phyloP scores from a whole-genome alignment of 2,113 vertebrate genomes.

The Ciconia maguari region DNA sequence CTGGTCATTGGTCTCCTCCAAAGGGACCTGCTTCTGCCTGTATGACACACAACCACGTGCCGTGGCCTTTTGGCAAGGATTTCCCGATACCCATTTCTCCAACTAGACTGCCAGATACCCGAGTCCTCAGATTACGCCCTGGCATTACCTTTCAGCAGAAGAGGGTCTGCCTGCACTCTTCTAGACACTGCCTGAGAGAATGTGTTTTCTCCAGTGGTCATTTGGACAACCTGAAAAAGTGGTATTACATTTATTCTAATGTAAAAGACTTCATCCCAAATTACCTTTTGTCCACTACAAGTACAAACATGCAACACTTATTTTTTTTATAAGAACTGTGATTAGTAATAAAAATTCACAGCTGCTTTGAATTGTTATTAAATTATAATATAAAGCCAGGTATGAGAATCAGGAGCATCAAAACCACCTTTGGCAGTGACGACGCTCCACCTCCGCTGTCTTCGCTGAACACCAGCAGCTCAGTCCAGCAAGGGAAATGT shows the following conservation, averaged over 20 bases:
- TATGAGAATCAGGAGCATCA: not conserved
- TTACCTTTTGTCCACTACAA: not conserved
- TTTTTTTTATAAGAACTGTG: not conserved
- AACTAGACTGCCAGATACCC: rapidly evolving
- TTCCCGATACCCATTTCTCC: not conserved
- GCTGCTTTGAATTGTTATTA: not conserved
- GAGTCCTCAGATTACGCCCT: rapidly evolving
- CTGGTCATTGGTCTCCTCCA: not conserved
- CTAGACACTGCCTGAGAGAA: not conserved
- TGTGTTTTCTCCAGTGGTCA: not conserved
- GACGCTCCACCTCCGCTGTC: too few species aligned
- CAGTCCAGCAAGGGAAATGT: not conserved
- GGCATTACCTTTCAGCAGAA: too few species aligned
- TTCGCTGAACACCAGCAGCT: not conserved
- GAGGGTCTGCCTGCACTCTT: not conserved
- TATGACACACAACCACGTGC: not conserved
- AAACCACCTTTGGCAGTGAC: not conserved
- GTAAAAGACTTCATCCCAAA: not conserved
- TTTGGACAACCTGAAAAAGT: not conserved
- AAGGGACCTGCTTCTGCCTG: not conserved
- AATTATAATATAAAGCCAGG: not conserved
- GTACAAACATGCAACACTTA: not conserved
- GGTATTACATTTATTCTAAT: not conserved
- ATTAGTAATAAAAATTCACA: not conserved
- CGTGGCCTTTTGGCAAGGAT: not conserved